Base-by-base conservation (phyloP, 2,888 invertebrate species). In the Drosophila barbarae region DNA sequence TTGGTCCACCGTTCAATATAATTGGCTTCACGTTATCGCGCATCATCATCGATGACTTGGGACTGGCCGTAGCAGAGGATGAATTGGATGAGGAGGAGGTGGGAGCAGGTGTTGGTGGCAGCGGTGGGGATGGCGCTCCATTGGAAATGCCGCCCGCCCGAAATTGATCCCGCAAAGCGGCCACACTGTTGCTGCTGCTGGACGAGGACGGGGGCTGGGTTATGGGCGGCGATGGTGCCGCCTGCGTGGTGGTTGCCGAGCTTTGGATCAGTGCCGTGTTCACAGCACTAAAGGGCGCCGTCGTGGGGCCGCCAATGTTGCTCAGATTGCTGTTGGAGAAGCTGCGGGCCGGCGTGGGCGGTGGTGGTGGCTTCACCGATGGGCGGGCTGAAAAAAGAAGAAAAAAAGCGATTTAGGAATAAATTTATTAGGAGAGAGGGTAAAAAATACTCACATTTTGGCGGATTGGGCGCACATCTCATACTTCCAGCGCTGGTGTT, bases 271-370 rank as follows among this genome's bases (percentile, higher is more conserved):
- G 63, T 8, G 80, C 64, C 30, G 86, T 81, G 53, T 87, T 87
- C 1, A 87, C 81, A 30, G 86, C 87, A 66, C 87, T 78, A 32
- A 75, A 72, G 3, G 86, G 80, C 18, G 77, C 51, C n/a, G 18
- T 76, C 60, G 39, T 23, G 23, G 51, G 12, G 12, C 52, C 52
- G 12, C 63, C 63, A 34, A 87, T 73, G 71, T 78, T 87, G 72
- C 84, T 86, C 54, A 90, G 74, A 73, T 90, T 90, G 65, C 87
- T 87, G 77, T 89, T 89, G 42, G 89, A 89, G 60, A 88, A 84
- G 74, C 90, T 89, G 72, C 89, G 86, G 35, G 89, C 87, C 34
- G 90, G 90, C 63, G 89, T 88, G 8, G 90, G 90, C 15, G 90
- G 90, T 65, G 90, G 90, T 53, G 90, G 90, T 18, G 90, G 90